Evolutionary conservation across 1,140 invertebrate species (phyloP), one percentile per base, ranked within the genome.

Genomic region (Aphis craccivora): DNA sequence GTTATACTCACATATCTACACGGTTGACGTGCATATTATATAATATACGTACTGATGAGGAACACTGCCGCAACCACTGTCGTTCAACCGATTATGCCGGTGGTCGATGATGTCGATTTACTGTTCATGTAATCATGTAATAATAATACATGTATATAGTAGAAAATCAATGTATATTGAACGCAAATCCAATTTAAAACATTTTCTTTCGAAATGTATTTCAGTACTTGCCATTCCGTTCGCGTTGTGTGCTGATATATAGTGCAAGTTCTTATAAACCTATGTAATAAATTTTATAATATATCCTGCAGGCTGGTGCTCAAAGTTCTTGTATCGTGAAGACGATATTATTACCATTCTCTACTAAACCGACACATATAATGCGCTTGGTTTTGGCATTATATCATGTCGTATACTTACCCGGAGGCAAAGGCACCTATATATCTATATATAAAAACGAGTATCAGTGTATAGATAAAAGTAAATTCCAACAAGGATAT

Each of bases 401-500:
- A 67, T 67, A 67, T 30, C n/a, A 60, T 60, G n/a, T 67, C 4
- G n/a, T n/a, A 67, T 76, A 76, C 60, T n/a, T 18, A 76, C 14
- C 60, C 60, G 60, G 30, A n/a, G 60, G 60, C 60, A 76, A 76
- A 76, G 30, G 30, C 30, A 67, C 30, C 60, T 60, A 22, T 22
- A 11, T 76, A n/a, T n/a, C 11, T 76, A 76, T 14, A 18, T 76
- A n/a, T n/a, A 18, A n/a, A 76, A 76, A 76, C 60, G 60, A 76
- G 60, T 76, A 35, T 76, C 60, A 14, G n/a, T 6, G 60, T n/a
- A n/a, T n/a, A 76, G 60, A 76, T 76, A 76, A 40, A 40, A 30
- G n/a, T 76, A 76, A 76, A 76, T 76, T 76, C 60, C 60, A 76
- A 76, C 60, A 76, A n/a, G 60, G 5, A 76, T 76, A 76, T 76